Evolutionary conservation across 2,888 invertebrate genomes (phyloP), one percentile per base, ranked within the genome.

Genomic region (Catocala nupta): DNA sequence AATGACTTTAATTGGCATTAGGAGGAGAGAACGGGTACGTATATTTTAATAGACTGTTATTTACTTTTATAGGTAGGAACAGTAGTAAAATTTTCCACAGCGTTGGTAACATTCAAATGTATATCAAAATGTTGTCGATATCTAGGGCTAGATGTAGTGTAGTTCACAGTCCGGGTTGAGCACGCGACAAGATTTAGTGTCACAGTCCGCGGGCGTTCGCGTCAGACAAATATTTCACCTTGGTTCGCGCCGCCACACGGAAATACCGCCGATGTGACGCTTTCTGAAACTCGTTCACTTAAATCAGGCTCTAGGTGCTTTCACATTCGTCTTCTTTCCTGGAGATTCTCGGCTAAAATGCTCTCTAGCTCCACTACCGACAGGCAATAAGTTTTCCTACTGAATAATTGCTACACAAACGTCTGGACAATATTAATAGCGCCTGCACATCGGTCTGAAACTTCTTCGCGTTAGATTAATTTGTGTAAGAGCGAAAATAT

Each of bases 151-250:
- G 66, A 56, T 70, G 60, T 71, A 66, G 64, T 76, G 71, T 71
- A 73, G 80, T 80, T 81, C 80, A 77, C 78, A 81, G 83, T 71
- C 75, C 63, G 56, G 59, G 71, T 71, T 65, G 76, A 73, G 74
- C 92, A 92, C 92, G 93, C 92, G 87, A 93, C 87, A 89, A 90
- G 90, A 92, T 92, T 90, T 88, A 92, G 77, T 83, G 81, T 84
- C 80, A 78, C 77, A 72, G 74, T 77, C 78, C 79, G 78, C 78
- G 79, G 77, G 77, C 72, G 75, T 78, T 76, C 80, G 80, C 78
- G 81, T 85, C 87, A 87, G 85, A 89, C 88, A 88, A 88, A 92
- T 93, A 91, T 90, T 90, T 91, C 88, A 92, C 88, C 86, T 86
- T 84, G 86, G 84, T 61, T 85, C 62, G 80, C 81, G 82, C 87